Base-by-base conservation (phyloP, 2,797 vertebrate genomes). In the Malurus splendens region DNA sequence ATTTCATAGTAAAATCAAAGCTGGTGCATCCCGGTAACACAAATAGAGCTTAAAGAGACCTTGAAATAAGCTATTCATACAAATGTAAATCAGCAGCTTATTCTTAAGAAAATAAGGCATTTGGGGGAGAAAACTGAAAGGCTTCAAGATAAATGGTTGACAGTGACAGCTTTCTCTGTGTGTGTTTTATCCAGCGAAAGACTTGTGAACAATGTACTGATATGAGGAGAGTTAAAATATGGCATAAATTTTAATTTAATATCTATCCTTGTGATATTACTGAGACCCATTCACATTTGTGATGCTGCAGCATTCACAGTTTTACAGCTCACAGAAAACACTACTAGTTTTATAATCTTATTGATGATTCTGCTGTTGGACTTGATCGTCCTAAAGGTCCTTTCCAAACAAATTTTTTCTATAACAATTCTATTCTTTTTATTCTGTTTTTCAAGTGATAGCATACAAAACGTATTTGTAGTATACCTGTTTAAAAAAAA, bases 1-100 rank as follows among this genome's bases (percentile, higher is more conserved):
- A 76, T 45, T 87, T 94, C 68, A 54, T 24, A 75, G 47, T 33
- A 81, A 93, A 94, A 81, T 87, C 47, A 81, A 96, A 95, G 59
- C 32, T 81, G 50, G 5, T 75, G 54, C 72, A 48, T 57, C 19
- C 24, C 30, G 41, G 60, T 68, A 91, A 73, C 65, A 73, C 14
- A 92, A 91, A 88, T 30, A 72, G 16, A 22, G 28, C 80, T 90
- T 90, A 92, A 92, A 77, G 42, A 92, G 66, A 71, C 38, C 62
- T 93, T 84, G 59, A 75, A 90, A 73, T 71, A 72, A 90, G 24
- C 42, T 88, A 32, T 83, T 94, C 50, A 76, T 30, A 70, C 52
- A 90, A 86, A 66, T 82, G 51, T 86, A 93, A 94, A 94, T 89
- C 64, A 86, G 82, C 42, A 62, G 47, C 30, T 94, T 88, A 82